These are phyloP conservation scores for Pinctada fucata DNA, from an alignment of 2,888 invertebrate species.

Conservation along the genomic window DNA sequence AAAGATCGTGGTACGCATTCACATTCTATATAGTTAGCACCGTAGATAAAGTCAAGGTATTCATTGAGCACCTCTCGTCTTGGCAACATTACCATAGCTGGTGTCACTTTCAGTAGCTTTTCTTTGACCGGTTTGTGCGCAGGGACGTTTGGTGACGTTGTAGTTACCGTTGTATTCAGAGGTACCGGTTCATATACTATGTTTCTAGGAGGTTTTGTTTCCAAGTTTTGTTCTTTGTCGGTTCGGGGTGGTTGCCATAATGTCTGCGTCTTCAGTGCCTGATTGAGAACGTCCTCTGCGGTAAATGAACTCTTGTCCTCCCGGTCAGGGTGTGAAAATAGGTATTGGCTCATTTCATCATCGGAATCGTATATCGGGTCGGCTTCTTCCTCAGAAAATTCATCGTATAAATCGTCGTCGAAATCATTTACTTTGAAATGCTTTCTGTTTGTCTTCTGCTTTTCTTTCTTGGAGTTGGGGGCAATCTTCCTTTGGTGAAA, in stretches of 20 bases:
- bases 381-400: conserved; percentile 17
- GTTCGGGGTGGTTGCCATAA: conserved; percentile 4
- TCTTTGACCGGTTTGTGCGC: conserved; percentile 11
- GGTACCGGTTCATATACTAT: conserved; percentile 19
- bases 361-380: conserved; percentile 10
- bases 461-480: neutral
- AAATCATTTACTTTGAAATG: neutral
- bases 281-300: conserved; percentile 31
- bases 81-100: conserved; percentile 46
- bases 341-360: neutral
- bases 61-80: conserved; percentile 34
- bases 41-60: conserved; percentile 39
- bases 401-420: conserved; percentile 20
- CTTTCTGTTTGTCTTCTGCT: conserved; percentile 17
- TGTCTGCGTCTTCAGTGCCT: conserved; percentile 25
- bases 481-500: conserved; percentile 1
- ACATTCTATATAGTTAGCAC: conserved; percentile 44
- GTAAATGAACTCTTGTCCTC: conserved; percentile 19
- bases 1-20: conserved; percentile 59
- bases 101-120: conserved; percentile 23
- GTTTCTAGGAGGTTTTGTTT: conserved; percentile 18
- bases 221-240: neutral
- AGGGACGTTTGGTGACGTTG: neutral
- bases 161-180: neutral
- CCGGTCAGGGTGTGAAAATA: neutral